These are phyloP conservation scores for Virgularia gustaviana DNA, from an alignment of 92 coral and sea anemone species.

Conservation along the genomic window DNA sequence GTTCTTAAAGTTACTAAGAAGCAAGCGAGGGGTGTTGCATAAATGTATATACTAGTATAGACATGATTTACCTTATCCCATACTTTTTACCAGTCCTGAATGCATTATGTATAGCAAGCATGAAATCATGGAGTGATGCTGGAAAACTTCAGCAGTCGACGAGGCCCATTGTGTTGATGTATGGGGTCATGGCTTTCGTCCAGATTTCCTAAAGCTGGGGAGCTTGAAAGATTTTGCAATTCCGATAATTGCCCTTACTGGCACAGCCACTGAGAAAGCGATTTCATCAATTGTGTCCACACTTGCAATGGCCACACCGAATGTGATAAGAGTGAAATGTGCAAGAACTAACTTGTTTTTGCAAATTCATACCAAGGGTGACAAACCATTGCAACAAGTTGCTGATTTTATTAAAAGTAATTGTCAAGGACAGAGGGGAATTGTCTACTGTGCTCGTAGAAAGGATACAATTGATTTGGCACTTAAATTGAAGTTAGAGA, in stretches of 20 bases:
- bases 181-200: conserved; percentile 49
- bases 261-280: conserved; percentile 40
- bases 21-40: too few species aligned
- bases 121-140: conserved; percentile 16
- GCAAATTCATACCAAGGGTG: conserved; percentile 23
- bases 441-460: conserved; percentile 48
- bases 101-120: conserved; percentile 15
- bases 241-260: conserved; percentile 38
- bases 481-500: conserved; percentile 11
- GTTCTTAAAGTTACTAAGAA: too few species aligned
- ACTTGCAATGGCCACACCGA: background rate
- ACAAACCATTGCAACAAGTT: conserved; percentile 37
- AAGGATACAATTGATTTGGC: conserved; percentile 48
- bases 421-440: conserved; percentile 37
- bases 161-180: conserved; percentile 47
- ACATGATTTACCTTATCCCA: conserved; percentile 32
- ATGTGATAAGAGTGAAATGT: conserved; percentile 24
- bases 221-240: conserved; percentile 12
- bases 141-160: conserved; percentile 25
- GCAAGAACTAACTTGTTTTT: conserved; percentile 29
- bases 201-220: conserved; percentile 37
- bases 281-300: conserved; percentile 14
- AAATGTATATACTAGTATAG: too few species aligned
- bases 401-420: conserved; percentile 24
- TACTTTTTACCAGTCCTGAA: conserved; percentile 36